These are phyloP conservation scores for Hipposideros larvatus DNA, from an alignment of 2,797 vertebrate species.

Conservation along the genomic window DNA sequence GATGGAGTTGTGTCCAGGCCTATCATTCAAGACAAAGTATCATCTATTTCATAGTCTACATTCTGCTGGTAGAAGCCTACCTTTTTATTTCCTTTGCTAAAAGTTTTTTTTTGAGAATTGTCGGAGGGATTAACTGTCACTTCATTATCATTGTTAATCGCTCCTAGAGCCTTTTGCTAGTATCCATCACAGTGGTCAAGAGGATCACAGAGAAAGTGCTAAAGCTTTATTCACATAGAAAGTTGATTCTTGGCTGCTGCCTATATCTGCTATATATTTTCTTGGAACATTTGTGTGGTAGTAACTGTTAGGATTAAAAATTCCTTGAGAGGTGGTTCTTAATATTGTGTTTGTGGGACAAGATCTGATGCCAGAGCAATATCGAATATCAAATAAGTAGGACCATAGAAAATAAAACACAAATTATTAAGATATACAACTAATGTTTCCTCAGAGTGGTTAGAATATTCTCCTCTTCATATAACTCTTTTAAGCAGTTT, in stretches of 20 bases:
- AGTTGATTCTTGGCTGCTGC: constrained; percentile 16
- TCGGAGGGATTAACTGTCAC: constrained; percentile 49
- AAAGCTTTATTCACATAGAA: constrained; percentile 49
- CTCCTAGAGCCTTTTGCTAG: constrained; percentile 29
- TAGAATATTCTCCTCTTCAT: constrained; percentile 17
- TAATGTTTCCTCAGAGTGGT: background rate
- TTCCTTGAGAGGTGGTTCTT: constrained; percentile 19
- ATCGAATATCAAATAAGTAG: background rate
- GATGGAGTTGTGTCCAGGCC: background rate
- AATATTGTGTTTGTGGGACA: constrained; percentile 25
- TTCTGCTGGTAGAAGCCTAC: constrained; percentile 23
- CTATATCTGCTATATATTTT: background rate
- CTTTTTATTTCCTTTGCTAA: background rate
- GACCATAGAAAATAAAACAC: background rate
- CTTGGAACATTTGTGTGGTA: constrained; percentile 9
- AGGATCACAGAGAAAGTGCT: constrained; percentile 58
- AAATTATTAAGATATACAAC: background rate
- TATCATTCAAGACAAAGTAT: constrained; percentile 1
- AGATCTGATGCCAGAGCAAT: background rate
- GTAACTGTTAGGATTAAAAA: constrained; percentile 27
- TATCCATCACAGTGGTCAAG: constrained; percentile 34
- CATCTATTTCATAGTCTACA: background rate
- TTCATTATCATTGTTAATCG: constrained; percentile 66
- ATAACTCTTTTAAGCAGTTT: constrained; percentile 12
- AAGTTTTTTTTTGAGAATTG: background rate